Evolutionary conservation across 2,888 invertebrate species (phyloP), one percentile per base, ranked within the genome.

Genomic region (Ischnura elegans): DNA sequence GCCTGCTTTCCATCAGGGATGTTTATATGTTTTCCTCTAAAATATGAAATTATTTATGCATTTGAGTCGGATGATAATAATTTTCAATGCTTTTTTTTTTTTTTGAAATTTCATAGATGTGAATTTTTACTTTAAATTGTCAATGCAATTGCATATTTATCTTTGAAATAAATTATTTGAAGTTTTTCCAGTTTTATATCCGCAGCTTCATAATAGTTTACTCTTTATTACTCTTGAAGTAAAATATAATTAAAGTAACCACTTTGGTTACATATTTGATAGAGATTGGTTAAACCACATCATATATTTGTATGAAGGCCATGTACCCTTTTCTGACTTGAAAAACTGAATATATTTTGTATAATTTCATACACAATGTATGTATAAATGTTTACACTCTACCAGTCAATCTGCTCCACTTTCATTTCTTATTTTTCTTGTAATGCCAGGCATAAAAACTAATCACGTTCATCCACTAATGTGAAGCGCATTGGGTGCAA

Each of bases 361-460:
- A 90, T 90, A 90, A 90, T 55, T 90, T 90, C 90, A 90, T 90
- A 90, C 61, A 90, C 90, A 61, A 90, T 43, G 45, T 90, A 90
- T 90, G 43, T 55, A 55, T 87, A 90, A 66, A 90, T 55, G 43
- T 90, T 90, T 90, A 90, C 66, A 90, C 90, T 66, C 42, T 90
- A 90, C 90, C 90, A 61, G 61, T 90, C 43, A 66, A 90, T 61
- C 61, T 61, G 87, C 42, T 61, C 61, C 90, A 61, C n/a, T 90
- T 90, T 90, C 43, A 61, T 90, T 90, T 61, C 19, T 66, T n/a
- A 90, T 45, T 61, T 29, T 61, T 90, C 25, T 25, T 90, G 90
- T 90, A 90, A 90, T 90, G n/a, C 66, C 61, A 66, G 66, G 61
- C 90, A 55, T 45, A 45, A 10, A 55, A 90, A 87, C 51, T 43